These are phyloP conservation scores for Limulus polyphemus DNA, from an alignment of 2,888 invertebrate genomes.

Conservation along the genomic window DNA sequence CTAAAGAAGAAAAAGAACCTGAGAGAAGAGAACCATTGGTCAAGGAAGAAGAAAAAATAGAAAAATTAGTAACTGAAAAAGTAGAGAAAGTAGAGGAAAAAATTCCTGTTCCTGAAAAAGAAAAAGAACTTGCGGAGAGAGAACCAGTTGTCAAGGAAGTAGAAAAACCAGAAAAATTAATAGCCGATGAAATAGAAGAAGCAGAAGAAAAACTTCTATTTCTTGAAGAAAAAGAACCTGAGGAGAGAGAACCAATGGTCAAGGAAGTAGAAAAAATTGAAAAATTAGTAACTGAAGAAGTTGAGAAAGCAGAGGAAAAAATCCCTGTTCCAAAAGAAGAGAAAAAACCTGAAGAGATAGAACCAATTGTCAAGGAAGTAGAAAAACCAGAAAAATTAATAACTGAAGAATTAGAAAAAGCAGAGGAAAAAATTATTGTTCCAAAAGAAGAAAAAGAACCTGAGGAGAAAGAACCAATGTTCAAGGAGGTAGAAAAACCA, in stretches of 20 bases:
- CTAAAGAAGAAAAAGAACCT: background rate
- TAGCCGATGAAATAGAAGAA: background rate
- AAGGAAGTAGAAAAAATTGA: too few species aligned
- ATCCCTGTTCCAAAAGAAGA: too few species aligned
- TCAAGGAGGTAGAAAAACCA: conserved; percentile 8
- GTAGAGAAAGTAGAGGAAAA: background rate
- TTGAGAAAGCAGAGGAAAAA: background rate
- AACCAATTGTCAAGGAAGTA: too few species aligned
- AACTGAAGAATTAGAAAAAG: conserved; percentile 11
- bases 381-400: conserved; percentile 11
- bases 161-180: background rate
- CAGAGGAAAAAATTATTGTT: conserved; percentile 14
- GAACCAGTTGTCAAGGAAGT: background rate
- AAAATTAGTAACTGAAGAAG: too few species aligned
- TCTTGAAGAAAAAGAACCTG: background rate
- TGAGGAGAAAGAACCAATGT: conserved; percentile 3
- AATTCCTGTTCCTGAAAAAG: background rate
- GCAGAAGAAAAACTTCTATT: background rate
- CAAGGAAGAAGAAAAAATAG: conserved; percentile 8
- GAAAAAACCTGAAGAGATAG: too few species aligned
- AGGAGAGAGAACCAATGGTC: too few species aligned
- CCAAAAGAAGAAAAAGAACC: conserved; percentile 11
- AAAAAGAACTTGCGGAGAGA: background rate
- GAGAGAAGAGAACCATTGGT: background rate
- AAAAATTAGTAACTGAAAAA: background rate